Evolutionary conservation across 2,797 vertebrate species (phyloP).

Genomic region (Podarcis lilfordi): DNA sequence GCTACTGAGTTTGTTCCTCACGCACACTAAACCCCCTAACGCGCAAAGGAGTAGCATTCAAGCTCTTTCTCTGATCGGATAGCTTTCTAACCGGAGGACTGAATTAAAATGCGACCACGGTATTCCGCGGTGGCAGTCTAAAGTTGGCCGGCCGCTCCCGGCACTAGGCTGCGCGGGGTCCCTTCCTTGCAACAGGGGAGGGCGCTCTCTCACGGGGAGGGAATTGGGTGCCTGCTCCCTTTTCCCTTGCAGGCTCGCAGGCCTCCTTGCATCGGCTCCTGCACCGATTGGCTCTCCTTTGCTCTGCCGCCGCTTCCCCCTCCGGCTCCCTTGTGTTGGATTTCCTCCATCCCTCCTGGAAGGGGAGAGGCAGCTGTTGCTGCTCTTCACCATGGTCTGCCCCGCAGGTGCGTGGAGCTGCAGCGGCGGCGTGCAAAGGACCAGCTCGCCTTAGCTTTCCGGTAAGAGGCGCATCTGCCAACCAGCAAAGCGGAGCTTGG

Average conservation of each 20-base stretch:
- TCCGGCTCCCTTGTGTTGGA: background rate
- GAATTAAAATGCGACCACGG: background rate
- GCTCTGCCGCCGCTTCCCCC: background rate
- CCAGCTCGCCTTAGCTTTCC: background rate
- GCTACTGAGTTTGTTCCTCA: too few relatives aligned
- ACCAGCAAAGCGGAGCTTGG: background rate
- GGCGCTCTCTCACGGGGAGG: background rate
- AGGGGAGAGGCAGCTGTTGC: constrained; percentile 9
- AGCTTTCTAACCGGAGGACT: background rate
- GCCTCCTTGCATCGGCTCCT: background rate
- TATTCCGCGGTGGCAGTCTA: too few relatives aligned
- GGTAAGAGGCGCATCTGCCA: constrained; percentile 1
- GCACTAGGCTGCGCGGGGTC: background rate
- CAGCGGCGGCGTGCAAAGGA: background rate
- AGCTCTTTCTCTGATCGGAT: too few relatives aligned
- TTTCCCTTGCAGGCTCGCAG: too few relatives aligned
- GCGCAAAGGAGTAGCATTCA: too few relatives aligned
- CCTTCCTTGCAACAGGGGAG: background rate
- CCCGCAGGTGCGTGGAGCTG: background rate
- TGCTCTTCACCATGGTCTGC: constrained; percentile 17
- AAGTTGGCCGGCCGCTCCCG: too few relatives aligned
- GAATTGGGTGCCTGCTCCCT: too few relatives aligned
- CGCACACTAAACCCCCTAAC: too few relatives aligned
- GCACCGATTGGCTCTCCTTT: background rate
- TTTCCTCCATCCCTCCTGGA: background rate